These are phyloP conservation scores for Sphinx pinastri DNA, from an alignment of 2,888 invertebrate species.

Conservation along the genomic window DNA sequence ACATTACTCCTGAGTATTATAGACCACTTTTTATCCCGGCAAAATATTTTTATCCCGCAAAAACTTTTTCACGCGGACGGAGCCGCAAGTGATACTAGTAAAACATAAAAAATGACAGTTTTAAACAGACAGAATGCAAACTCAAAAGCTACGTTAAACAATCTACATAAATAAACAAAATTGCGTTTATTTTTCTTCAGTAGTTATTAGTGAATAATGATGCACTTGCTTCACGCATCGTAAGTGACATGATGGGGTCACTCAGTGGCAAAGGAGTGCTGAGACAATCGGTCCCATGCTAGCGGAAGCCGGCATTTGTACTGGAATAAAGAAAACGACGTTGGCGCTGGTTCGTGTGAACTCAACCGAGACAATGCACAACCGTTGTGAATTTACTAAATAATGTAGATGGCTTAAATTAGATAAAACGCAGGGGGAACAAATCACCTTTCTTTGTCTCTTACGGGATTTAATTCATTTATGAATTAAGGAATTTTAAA, in stretches of 20 bases:
- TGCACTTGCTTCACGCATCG: slow-evolving; percentile 34
- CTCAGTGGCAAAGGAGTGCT: slow-evolving; percentile 46
- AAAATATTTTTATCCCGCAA: too few species aligned
- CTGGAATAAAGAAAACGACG: slow-evolving; percentile 58
- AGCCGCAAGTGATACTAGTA: too few species aligned
- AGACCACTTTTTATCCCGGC: too few species aligned
- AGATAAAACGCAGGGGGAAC: not conserved
- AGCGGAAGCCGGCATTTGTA: slow-evolving; percentile 51
- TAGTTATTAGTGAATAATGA: slow-evolving; percentile 14
- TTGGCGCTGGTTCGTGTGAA: slow-evolving; percentile 48
- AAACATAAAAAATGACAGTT: too few species aligned
- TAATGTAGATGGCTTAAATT: not conserved
- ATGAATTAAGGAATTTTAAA: too few species aligned
- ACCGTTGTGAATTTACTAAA: slow-evolving; percentile 51
- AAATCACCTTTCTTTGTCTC: too few species aligned
- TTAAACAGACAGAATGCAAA: not conserved
- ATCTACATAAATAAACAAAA: not conserved
- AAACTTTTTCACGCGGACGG: too few species aligned
- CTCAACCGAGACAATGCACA: slow-evolving; percentile 56
- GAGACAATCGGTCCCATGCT: slow-evolving; percentile 57
- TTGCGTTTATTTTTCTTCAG: not conserved
- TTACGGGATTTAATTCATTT: too few species aligned
- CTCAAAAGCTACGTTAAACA: not conserved
- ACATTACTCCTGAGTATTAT: too few species aligned
- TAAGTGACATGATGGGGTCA: slow-evolving; percentile 44